Evolutionary conservation across 2,113 vertebrate species (phyloP).

Genomic region (Entosphenus tridentatus): DNA sequence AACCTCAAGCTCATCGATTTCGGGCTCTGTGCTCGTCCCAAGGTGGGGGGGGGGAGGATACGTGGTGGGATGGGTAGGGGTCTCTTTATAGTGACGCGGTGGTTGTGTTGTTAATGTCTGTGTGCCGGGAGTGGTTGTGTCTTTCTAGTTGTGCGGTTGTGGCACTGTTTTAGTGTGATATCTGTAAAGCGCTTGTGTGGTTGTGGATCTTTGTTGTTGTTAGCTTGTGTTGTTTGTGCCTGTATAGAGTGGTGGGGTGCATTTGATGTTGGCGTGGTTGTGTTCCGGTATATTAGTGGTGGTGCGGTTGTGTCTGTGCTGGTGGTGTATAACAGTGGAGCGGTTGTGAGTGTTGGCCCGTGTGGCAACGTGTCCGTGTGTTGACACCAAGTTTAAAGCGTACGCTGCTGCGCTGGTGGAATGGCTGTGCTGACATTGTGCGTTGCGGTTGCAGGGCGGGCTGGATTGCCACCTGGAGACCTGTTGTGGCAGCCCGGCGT

Average conservation of each 20-base stretch:
- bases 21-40: slow-evolving; percentile 79
- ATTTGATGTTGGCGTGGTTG: no score
- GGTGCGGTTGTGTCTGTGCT: no score
- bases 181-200: no score
- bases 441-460: slow-evolving; percentile 29
- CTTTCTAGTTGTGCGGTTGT: background rate
- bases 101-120: background rate
- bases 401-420: no score
- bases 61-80: background rate
- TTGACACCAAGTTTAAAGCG: no score
- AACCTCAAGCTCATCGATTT: slow-evolving; percentile 92
- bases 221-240: background rate
- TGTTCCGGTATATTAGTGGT: no score
- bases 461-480: slow-evolving; percentile 57
- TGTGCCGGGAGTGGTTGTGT: background rate
- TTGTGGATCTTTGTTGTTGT: background rate
- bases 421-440: no score
- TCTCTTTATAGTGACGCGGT: background rate
- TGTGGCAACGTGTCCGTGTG: no score
- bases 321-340: no score
- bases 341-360: no score
- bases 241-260: background rate
- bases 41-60: slow-evolving; percentile 25
- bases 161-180: no score
- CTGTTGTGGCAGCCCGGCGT: slow-evolving; percentile 75